phyloP scores from a whole-genome alignment of 2,888 invertebrate species.

The Macropis europaea region DNA sequence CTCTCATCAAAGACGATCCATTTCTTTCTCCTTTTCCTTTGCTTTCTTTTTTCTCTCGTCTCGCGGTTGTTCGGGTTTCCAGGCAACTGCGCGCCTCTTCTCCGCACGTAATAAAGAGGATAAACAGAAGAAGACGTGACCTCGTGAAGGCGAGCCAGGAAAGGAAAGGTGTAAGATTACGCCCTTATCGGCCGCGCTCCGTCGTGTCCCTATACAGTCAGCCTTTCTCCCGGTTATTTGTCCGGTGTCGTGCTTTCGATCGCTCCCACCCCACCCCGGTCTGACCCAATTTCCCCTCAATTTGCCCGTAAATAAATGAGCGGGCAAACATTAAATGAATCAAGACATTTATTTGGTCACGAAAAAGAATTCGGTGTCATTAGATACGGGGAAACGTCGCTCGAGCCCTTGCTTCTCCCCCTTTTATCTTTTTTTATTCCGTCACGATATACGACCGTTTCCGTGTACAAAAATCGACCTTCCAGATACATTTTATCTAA shows the following conservation, averaged over 20 bases:
- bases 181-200: constrained; percentile 69
- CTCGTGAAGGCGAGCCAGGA: constrained; percentile 49
- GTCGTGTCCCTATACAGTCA: neutral
- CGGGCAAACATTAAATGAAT: constrained; percentile 72
- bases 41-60: constrained; percentile 27
- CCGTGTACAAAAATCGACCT: constrained; percentile 32
- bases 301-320: constrained; percentile 75
- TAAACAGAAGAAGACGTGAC: constrained; percentile 72
- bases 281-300: constrained; percentile 77
- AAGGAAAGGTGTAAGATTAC: constrained; percentile 75
- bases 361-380: constrained; percentile 69
- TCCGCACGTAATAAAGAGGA: constrained; percentile 70
- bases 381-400: constrained; percentile 51
- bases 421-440: constrained; percentile 30
- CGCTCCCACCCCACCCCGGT: constrained; percentile 62
- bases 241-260: constrained; percentile 68
- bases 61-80: constrained; percentile 57
- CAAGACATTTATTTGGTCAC: constrained; percentile 74
- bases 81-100: constrained; percentile 52
- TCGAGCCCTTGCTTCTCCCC: constrained; percentile 15
- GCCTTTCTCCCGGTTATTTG: constrained; percentile 72
- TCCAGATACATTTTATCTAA: constrained; percentile 43
- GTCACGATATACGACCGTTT: constrained; percentile 52
- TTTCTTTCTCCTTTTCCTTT: constrained; percentile 44
- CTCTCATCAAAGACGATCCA: constrained; percentile 65